Conservation (phyloP, 2,113 vertebrate genomes). For the Ornithorhynchus anatinus region DNA sequence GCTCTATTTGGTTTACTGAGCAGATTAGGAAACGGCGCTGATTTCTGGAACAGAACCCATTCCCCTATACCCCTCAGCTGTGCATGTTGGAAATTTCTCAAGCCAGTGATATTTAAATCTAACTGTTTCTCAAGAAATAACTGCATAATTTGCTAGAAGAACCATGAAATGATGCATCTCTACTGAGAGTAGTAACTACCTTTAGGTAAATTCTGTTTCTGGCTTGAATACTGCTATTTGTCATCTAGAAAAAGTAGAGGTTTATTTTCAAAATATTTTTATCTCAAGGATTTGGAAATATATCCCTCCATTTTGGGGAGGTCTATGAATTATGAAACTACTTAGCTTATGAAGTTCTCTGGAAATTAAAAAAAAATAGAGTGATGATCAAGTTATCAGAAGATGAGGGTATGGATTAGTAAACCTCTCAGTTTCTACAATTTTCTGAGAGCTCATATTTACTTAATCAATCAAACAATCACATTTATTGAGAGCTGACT, state of each 20-base stretch:
- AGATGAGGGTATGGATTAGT: no score
- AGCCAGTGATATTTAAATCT: not conserved
- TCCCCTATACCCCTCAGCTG: not conserved
- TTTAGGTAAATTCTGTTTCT: conserved; percentile 39
- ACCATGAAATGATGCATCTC: conserved; percentile 2
- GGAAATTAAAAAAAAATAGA: conserved; percentile 27
- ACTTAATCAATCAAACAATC: no score
- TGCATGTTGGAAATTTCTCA: conserved; percentile 21
- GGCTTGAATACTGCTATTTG: conserved; percentile 36
- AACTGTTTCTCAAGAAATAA: conserved; percentile 32
- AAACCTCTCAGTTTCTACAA: no score
- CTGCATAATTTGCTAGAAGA: not conserved
- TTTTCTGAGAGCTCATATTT: no score
- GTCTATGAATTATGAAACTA: conserved; percentile 31
- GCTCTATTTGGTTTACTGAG: not conserved
- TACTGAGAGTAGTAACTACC: conserved; percentile 37
- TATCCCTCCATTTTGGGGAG: no score
- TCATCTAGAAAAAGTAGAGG: conserved; percentile 19
- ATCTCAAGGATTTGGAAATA: conserved; percentile 3
- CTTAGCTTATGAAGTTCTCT: conserved; percentile 42
- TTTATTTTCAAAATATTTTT: conserved; percentile 32
- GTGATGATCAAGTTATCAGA: no score
- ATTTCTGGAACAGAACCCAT: conserved; percentile 27
- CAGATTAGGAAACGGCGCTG: conserved; percentile 16
- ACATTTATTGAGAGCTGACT: no score